A percentile compares a stretch with the other conserved stretches of the same genome.
Conservation (phyloP, 2,113 vertebrate genomes). For the Pterocles burchelli region DNA sequence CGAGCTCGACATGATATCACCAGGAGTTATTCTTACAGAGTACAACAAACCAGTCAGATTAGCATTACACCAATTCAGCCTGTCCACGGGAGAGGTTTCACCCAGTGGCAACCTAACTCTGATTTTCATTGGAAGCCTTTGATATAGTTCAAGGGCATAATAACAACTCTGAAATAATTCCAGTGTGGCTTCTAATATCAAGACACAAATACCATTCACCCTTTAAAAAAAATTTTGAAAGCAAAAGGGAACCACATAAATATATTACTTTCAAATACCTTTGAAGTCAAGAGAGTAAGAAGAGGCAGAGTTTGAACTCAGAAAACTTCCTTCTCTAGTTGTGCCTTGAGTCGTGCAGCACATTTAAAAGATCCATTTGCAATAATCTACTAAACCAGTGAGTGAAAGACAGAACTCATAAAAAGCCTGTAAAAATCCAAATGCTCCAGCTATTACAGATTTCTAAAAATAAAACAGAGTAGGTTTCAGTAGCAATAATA, state of each 20-base stretch:
- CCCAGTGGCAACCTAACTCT: background rate
- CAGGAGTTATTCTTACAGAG: background rate
- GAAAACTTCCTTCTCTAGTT: slow-evolving; percentile 33
- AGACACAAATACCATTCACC: slow-evolving; percentile 36
- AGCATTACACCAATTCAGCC: background rate
- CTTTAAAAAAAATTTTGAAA: slow-evolving; percentile 32
- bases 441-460: slow-evolving; percentile 55
- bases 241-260: slow-evolving; percentile 4
- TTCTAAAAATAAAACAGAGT: slow-evolving; percentile 63
- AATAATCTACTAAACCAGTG: slow-evolving; percentile 61
- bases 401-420: slow-evolving; percentile 64
- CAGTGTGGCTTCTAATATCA: background rate
- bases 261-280: slow-evolving; percentile 22
- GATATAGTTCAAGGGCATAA: slow-evolving; percentile 26
- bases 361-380: slow-evolving; percentile 62
- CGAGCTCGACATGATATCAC: background rate
- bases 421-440: slow-evolving; percentile 67
- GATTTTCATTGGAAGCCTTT: slow-evolving; percentile 29
- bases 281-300: slow-evolving; percentile 53
- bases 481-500: slow-evolving; percentile 68
- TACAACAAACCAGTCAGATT: background rate
- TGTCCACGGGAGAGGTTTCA: background rate
- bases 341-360: slow-evolving; percentile 56
- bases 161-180: slow-evolving; percentile 29
- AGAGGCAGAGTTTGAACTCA: slow-evolving; percentile 38